Evolutionary conservation across 2,113 vertebrate species (phyloP).

Genomic region (Ia io): DNA sequence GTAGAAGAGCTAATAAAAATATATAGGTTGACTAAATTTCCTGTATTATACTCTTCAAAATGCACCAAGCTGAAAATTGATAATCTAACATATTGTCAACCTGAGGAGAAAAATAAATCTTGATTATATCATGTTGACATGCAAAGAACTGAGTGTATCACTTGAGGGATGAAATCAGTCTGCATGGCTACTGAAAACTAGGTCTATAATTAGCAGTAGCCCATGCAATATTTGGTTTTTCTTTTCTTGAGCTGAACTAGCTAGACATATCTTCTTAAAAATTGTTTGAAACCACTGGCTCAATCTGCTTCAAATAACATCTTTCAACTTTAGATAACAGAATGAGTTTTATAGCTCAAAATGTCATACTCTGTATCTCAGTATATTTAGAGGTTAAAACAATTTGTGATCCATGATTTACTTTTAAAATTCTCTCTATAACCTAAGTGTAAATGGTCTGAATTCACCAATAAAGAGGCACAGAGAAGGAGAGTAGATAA

Average conservation of each 20-base stretch:
- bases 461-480: too few relatives aligned
- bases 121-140: not conserved
- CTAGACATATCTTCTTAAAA: not conserved
- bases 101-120: not conserved
- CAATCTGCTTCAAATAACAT: not conserved
- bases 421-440: not conserved
- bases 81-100: not conserved
- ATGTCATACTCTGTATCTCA: not conserved
- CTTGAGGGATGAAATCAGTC: not conserved
- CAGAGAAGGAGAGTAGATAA: too few relatives aligned
- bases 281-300: not conserved
- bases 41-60: slow-evolving; percentile 7
- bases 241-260: not conserved
- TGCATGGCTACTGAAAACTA: not conserved
- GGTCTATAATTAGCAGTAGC: not conserved
- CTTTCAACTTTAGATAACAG: not conserved
- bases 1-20: slow-evolving; percentile 57
- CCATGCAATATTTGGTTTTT: not conserved
- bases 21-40: slow-evolving; percentile 55
- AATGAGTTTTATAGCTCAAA: not conserved
- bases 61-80: not conserved
- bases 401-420: not conserved
- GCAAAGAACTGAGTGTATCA: not conserved
- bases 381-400: not conserved
- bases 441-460: too few relatives aligned